A percentile compares a stretch with the other conserved stretches of the same genome.
Evolutionary conservation across 2,797 vertebrate species (phyloP).

Genomic region (Sebastolobus altivelis): DNA sequence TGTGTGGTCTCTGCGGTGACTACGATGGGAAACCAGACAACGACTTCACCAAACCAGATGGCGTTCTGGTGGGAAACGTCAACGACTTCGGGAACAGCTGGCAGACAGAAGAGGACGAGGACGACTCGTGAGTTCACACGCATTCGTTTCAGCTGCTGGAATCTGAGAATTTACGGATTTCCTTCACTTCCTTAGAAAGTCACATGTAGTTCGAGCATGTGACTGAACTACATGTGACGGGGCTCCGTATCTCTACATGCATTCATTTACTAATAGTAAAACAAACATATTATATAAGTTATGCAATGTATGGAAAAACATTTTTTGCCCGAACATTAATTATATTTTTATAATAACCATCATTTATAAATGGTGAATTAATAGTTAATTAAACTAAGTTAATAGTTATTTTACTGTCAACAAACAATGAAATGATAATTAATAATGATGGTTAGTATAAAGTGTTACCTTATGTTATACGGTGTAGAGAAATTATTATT

Average conservation of each 20-base stretch:
- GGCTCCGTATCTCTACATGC: background rate
- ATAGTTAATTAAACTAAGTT: too few species aligned
- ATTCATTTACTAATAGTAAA: background rate
- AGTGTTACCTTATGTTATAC: too few species aligned
- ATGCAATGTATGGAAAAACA: background rate
- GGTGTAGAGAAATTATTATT: too few species aligned
- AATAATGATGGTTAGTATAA: too few species aligned
- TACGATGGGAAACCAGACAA: constrained; percentile 82
- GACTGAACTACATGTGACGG: background rate
- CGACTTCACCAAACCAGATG: constrained; percentile 85
- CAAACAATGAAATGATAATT: too few species aligned
- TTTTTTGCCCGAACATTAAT: background rate
- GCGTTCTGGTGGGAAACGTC: constrained; percentile 54
- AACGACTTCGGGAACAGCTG: constrained; percentile 87
- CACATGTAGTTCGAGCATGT: background rate
- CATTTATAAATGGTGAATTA: too few species aligned
- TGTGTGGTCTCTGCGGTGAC: constrained; percentile 89
- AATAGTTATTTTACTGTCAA: too few species aligned
- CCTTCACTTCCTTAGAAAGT: background rate
- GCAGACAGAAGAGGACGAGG: constrained; percentile 83
- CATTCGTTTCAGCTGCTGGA: background rate
- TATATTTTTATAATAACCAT: too few species aligned
- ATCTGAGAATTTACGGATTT: background rate
- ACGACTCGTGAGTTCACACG: constrained; percentile 76
- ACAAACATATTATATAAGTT: background rate